phyloP scores from a whole-genome alignment of 2,888 invertebrate genomes.

The Lasius fuliginosus region DNA sequence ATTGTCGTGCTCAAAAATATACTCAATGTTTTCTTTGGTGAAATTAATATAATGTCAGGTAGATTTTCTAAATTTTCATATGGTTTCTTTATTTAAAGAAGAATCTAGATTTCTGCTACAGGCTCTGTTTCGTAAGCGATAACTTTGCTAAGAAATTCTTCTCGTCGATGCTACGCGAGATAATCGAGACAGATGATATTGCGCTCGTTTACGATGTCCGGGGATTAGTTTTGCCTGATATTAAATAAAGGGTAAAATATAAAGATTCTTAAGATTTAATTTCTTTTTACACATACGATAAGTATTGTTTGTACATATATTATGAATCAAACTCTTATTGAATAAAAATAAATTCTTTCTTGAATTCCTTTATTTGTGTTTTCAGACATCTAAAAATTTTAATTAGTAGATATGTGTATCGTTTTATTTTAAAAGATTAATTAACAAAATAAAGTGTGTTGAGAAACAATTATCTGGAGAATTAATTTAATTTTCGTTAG shows the following conservation, averaged over 20 bases:
- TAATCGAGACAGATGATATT: neutral
- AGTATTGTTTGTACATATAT: neutral
- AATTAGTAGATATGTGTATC: neutral
- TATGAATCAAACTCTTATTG: neutral
- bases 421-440: neutral
- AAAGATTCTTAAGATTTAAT: neutral
- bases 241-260: too few relatives aligned
- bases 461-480: neutral
- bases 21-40: neutral
- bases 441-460: neutral
- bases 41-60: neutral
- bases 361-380: neutral
- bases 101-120: neutral
- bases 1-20: neutral
- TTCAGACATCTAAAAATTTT: neutral
- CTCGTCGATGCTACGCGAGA: neutral
- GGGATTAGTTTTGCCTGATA: too few relatives aligned
- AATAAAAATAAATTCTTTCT: neutral
- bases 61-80: neutral
- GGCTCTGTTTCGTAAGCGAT: neutral
- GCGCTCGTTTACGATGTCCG: too few relatives aligned
- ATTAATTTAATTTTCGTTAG: neutral
- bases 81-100: neutral
- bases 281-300: neutral
- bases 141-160: neutral